These are phyloP conservation scores for Chrysina gloriosa DNA, from an alignment of 2,888 invertebrate species.

Conservation along the genomic window DNA sequence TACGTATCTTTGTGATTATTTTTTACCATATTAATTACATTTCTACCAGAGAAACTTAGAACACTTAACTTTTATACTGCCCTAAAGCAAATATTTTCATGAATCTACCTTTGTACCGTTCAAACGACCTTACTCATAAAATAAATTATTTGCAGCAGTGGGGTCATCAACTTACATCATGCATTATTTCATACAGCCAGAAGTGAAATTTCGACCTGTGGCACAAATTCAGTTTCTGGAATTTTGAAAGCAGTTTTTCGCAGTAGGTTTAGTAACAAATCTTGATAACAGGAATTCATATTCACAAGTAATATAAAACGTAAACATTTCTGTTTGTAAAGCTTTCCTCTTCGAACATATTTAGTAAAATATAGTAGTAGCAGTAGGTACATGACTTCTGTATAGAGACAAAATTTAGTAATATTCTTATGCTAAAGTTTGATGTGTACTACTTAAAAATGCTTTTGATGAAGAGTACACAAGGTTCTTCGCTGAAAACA, in stretches of 20 bases:
- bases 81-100: conserved; percentile 1
- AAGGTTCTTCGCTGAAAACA: no score
- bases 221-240: conserved; percentile 5
- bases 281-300: no score
- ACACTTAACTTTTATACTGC: neutral
- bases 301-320: no score
- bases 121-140: conserved; percentile 1
- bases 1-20: conserved; percentile 2
- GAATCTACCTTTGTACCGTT: conserved; percentile 1
- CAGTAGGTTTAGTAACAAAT: no score
- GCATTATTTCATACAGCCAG: neutral
- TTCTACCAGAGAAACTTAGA: neutral
- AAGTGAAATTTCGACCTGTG: neutral
- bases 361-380: no score
- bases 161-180: neutral
- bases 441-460: no score
- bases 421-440: no score
- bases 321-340: no score
- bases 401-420: no score
- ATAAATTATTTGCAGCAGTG: neutral
- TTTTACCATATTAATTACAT: conserved; percentile 24
- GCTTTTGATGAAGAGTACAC: no score
- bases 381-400: no score
- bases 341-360: no score
- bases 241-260: neutral